A percentile compares a stretch with the other conserved stretches of the same genome.
phyloP scores from a whole-genome alignment of 2,113 vertebrate genomes.

The Phrynocephalus versicolor region DNA sequence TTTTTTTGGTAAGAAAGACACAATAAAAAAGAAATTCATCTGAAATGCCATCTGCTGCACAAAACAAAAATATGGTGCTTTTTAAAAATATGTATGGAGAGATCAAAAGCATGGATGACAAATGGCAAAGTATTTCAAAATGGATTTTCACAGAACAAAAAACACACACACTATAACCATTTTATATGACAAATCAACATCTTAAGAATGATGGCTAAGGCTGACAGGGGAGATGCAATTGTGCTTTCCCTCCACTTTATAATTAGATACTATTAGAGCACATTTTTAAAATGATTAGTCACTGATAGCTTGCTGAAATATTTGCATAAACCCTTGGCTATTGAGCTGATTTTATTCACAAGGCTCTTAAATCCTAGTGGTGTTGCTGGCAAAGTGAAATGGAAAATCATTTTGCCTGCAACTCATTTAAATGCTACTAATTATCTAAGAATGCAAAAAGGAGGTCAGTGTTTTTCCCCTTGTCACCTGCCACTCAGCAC shows the following conservation, averaged over 20 bases:
- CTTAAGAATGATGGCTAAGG: constrained; percentile 56
- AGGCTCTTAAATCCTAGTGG: constrained; percentile 42
- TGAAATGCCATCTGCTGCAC: constrained; percentile 36
- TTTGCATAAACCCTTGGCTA: constrained; percentile 74
- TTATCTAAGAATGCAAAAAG: constrained; percentile 30
- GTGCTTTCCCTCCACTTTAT: constrained; percentile 44
- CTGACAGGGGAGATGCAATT: constrained; percentile 57
- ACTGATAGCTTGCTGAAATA: constrained; percentile 64
- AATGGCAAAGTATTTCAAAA: constrained; percentile 41
- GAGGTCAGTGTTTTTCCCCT: neutral
- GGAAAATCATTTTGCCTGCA: constrained; percentile 58
- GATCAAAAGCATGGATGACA: neutral
- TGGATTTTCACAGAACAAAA: constrained; percentile 49
- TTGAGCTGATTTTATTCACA: constrained; percentile 59
- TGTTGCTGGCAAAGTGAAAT: constrained; percentile 36
- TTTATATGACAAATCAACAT: constrained; percentile 56
- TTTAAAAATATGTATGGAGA: constrained; percentile 14
- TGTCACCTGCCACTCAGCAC: constrained; percentile 6
- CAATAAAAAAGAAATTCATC: constrained; percentile 48
- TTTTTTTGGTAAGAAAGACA: constrained; percentile 51
- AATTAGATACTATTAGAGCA: constrained; percentile 73
- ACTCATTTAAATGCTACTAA: constrained; percentile 44
- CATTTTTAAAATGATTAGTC: constrained; percentile 74
- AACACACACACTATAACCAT: constrained; percentile 36
- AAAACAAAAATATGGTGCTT: constrained; percentile 34